phyloP scores from a whole-genome alignment of 2,113 vertebrate genomes.

The Oryzias woworae region DNA sequence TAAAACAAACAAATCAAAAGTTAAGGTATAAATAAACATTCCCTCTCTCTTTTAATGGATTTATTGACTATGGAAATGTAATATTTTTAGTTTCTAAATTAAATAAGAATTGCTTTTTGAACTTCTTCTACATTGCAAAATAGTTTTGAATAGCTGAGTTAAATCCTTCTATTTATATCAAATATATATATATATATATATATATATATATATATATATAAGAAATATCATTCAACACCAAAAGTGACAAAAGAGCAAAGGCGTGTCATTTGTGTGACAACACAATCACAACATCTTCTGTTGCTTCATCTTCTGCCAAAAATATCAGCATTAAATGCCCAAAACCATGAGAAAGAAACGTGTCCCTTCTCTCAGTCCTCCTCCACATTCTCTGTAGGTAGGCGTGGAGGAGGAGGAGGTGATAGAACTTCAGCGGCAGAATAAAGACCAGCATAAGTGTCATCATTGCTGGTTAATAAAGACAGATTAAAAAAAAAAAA shows the following conservation, averaged over 20 bases:
- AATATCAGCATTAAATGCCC: constrained; percentile 27
- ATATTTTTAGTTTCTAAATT: too few species aligned
- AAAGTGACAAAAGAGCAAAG: constrained; percentile 18
- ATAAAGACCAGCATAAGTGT: constrained; percentile 33
- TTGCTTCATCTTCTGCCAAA: constrained; percentile 27
- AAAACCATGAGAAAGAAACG: constrained; percentile 34
- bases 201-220: too few species aligned
- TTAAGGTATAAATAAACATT: too few species aligned
- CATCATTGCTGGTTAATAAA: constrained; percentile 16
- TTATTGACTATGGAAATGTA: too few species aligned
- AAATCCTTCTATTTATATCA: too few species aligned
- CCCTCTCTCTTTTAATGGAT: too few species aligned
- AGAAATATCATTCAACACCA: neutral
- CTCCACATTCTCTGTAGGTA: constrained; percentile 54
- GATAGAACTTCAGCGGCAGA: constrained; percentile 38
- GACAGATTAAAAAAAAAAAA: neutral
- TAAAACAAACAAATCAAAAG: too few species aligned
- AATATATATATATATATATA: too few species aligned
- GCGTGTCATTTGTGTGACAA: constrained; percentile 6
- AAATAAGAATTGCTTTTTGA: too few species aligned
- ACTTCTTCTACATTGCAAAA: too few species aligned
- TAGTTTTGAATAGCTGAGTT: too few species aligned
- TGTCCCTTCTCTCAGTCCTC: constrained; percentile 44
- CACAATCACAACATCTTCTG: constrained; percentile 19
- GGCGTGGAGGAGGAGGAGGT: constrained; percentile 62